A percentile compares a stretch with the other conserved stretches of the same genome.
Conservation (phyloP, 2,113 vertebrate genomes). For the Bufo bufo region DNA sequence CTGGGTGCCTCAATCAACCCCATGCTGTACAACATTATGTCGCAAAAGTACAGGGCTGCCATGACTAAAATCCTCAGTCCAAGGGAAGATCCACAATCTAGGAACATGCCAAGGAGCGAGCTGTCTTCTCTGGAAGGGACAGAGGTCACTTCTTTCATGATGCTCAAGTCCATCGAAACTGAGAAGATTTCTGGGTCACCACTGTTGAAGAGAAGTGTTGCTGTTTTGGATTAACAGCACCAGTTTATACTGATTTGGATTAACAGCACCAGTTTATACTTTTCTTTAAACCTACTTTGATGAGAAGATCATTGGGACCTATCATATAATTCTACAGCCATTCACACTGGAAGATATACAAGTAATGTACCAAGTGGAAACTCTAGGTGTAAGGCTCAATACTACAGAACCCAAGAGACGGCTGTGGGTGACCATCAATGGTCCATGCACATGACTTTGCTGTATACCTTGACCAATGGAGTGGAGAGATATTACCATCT, state of each 20-base stretch:
- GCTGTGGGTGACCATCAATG: too few species aligned
- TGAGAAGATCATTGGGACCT: not conserved
- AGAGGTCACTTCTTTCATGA: constrained; percentile 1
- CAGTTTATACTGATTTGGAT: not conserved
- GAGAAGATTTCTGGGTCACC: not conserved
- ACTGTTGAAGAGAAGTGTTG: not conserved
- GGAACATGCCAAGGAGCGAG: not conserved
- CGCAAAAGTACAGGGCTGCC: constrained; percentile 43
- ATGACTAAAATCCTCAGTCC: constrained; percentile 52
- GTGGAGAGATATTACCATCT: too few species aligned
- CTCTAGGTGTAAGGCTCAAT: too few species aligned
- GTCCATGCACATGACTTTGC: too few species aligned
- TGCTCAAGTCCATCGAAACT: not conserved
- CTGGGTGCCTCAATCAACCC: constrained; percentile 60
- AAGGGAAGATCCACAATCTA: rapidly evolving
- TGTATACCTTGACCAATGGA: too few species aligned
- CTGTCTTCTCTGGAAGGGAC: constrained; percentile 8
- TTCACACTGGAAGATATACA: too few species aligned
- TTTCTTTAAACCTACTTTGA: not conserved
- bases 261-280: not conserved
- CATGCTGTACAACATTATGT: constrained; percentile 56
- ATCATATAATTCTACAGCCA: too few species aligned
- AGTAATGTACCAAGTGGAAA: too few species aligned
- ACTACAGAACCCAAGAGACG: too few species aligned
- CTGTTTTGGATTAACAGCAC: not conserved